Base-by-base conservation (phyloP, 1,140 invertebrate genomes). In the Trachymyrmex cornetzi region DNA sequence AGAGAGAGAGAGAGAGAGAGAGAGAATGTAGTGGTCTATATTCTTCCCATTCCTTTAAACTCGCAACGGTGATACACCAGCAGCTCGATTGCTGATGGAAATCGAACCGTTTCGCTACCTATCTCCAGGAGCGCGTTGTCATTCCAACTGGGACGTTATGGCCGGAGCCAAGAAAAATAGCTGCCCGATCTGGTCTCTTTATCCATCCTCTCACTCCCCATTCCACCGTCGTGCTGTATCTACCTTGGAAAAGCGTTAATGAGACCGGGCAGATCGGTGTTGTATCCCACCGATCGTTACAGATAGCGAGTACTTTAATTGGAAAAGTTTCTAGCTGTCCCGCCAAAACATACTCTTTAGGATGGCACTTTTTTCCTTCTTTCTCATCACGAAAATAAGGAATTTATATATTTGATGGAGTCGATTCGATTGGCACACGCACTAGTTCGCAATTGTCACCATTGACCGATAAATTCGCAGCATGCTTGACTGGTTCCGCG, bases 181-280 rank as follows among this genome's bases (percentile, higher is more conserved):
- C 66, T 24, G 12, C 16, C 30, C 79, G 38, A 85, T 77, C 69
- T 7, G 44, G 24, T 59, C 63, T 66, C 57, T 55, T 72, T 66
- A 55, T 55, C 69, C 44, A 14, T 59, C 48, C 64, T 30, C 34
- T 44, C 48, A 12, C 38, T 24, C 34, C 22, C 63, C 16, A 22
- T 38, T 38, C 59, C 50, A 14, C n/a, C 7, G 16, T n/a, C 24
- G 22, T 30, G 75, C 81, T 88, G 89, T 90, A 90, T 90, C 89
- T 77, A 80, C 87, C 88, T 90, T 88, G 87, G 75, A 91, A 88
- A 80, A 90, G 87, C 90, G 90, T 91, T 91, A 91, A 91, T 91
- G 90, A 91, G 89, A 90, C 90, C 75, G 80, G 85, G 85, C 89
- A 85, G 85, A 85, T 86, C 85, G 87, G 53, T 71, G 74, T 90